Percentiles rank a stretch among this genome's conserved stretches.
These are phyloP conservation scores for Drosophila recens DNA, from an alignment of 2,888 invertebrate genomes.

Conservation along the genomic window DNA sequence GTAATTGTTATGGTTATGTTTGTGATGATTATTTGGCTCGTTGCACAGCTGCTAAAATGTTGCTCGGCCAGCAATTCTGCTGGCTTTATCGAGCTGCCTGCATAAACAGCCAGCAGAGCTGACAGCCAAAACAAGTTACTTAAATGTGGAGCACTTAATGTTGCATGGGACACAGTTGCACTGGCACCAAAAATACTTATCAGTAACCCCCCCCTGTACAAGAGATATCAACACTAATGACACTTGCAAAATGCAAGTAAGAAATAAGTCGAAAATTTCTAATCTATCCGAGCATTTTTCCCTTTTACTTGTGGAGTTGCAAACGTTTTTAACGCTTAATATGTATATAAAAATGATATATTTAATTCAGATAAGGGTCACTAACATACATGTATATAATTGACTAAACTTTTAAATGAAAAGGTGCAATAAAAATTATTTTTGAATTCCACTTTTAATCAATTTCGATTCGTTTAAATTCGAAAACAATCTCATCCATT, in stretches of 20 bases:
- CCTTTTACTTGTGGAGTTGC: background rate
- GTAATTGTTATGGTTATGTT: conserved; percentile 83
- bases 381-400: background rate
- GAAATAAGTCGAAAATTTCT: background rate
- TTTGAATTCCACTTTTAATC: background rate
- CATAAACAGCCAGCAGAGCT: conserved; percentile 39
- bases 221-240: conserved; percentile 3
- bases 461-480: background rate
- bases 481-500: background rate
- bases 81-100: conserved; percentile 49
- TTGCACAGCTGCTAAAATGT: conserved; percentile 74
- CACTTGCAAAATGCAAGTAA: background rate
- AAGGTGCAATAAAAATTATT: background rate
- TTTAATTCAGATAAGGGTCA: background rate
- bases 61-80: conserved; percentile 31
- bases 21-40: conserved; percentile 83
- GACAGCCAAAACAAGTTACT: conserved; percentile 25
- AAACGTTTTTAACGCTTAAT: background rate
- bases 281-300: background rate
- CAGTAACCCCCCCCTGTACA: background rate
- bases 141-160: conserved; percentile 1
- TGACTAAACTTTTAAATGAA: background rate
- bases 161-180: conserved; percentile 15
- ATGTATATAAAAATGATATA: background rate
- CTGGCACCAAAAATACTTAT: conserved; percentile 6